Evolutionary conservation across 1,140 invertebrate genomes (phyloP), one percentile per base, ranked within the genome.

Genomic region (Cheumatopsyche charites): DNA sequence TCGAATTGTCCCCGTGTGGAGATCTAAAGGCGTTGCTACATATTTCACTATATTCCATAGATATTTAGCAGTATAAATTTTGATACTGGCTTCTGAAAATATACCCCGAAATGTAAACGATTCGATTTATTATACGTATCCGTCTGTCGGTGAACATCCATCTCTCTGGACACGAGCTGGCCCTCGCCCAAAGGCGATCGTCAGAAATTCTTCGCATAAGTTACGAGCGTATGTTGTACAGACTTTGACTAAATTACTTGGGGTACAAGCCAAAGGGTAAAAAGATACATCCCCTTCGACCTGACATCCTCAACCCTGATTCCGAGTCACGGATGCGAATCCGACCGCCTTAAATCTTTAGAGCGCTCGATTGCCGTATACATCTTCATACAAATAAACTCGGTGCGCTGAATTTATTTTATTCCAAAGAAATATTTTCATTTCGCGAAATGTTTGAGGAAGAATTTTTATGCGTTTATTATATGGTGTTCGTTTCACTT

Each of bases 101-200:
- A 58, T 25, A 4, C 11, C 55, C 0, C 4, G 55, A 13, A 58
- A 58, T n/a, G 55, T 58, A 58, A 58, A 58, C 55, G 55, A 23
- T 58, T 58, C 55, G 23, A 58, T 58, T 58, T 58, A 58, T 58
- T 58, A 58, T 58, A 58, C 21, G n/a, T n/a, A n/a, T n/a, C 25
- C 29, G 3, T 36, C 29, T 4, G 29, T 36, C 29, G 29, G 29
- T 23, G 55, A 58, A 13, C 49, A 55, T 55, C 49, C 19, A 55
- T 55, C 49, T 55, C 15, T 11, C 45, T 7, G 15, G 21, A 19
- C 1, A 55, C 17, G 3, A 15, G 1, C 12, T 58, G 55, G 55
- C 55, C 21, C 12, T 25, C 19, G 3, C 11, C 55, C 55, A 58
- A 58, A 21, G 55, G 19, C 11, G 19, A 21, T 55, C 17, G 49